Base-by-base conservation (phyloP, 2,888 invertebrate species). In the Pachycephus smyrnensis region DNA sequence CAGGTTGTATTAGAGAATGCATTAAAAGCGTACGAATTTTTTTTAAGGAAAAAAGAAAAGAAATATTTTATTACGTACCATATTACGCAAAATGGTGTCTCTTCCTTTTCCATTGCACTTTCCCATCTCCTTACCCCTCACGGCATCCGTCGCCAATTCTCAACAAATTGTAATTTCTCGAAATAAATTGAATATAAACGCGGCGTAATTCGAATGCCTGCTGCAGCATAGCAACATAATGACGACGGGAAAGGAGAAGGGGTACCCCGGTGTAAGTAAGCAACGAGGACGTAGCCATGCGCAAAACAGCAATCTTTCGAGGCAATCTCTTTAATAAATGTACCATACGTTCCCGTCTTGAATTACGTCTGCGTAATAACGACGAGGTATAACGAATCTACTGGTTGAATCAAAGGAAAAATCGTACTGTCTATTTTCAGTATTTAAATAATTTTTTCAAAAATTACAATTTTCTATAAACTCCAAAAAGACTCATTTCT, bases 131-230 rank as follows among this genome's bases (percentile, higher is more conserved):
- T 15, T 23, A 9, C 55, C 55, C 1, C 2, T 23, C 55, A 23
- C 9, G 55, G 23, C 71, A 12, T 71, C 71, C 71, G 71, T 75
- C 80, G 79, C 80, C 81, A 82, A 82, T 89, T 88, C 87, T 84
- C 88, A 87, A 90, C 88, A 89, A 90, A 89, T 89, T 89, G 89
- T 90, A 90, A 89, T 90, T 90, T 89, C 89, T 88, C 87, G 89
- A 88, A 90, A 90, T 87, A 90, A 90, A 90, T 90, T 90, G 89
- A 90, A 90, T 90, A 90, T 89, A 88, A 90, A 89, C 88, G 89
- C 86, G 86, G 82, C 88, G 88, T 89, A 89, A 90, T 90, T 89
- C 89, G 88, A 89, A 89, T 89, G 89, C 89, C 89, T 89, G 87
- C 87, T 89, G 89, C 88, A 89, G 89, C 84, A 83, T 78, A 79